A percentile compares a stretch with the other conserved stretches of the same genome.
These are phyloP conservation scores for Clavelina lepadiformis DNA, from an alignment of 23 tunicate species.

Conservation along the genomic window DNA sequence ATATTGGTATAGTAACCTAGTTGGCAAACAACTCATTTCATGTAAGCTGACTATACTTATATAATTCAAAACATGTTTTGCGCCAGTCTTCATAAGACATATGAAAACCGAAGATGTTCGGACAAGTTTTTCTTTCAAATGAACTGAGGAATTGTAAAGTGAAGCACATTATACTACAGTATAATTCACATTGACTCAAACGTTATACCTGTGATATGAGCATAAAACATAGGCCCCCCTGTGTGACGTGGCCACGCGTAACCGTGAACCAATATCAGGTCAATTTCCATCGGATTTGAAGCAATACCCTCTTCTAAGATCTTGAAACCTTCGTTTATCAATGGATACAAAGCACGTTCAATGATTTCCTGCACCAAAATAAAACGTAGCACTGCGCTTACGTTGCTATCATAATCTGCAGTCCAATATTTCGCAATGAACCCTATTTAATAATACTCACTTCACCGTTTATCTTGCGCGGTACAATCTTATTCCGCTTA, in stretches of 20 bases:
- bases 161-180: too few species aligned
- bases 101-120: too few species aligned
- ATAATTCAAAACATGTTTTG: too few species aligned
- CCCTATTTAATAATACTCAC: slow-evolving; percentile 8
- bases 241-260: slow-evolving; percentile 71
- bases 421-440: not conserved
- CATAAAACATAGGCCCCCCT: slow-evolving; percentile 88
- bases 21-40: too few species aligned
- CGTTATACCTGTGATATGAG: slow-evolving; percentile 48
- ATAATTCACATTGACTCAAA: too few species aligned
- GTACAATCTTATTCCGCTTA: slow-evolving; percentile 3
- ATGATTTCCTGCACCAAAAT: slow-evolving; percentile 39
- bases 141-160: too few species aligned
- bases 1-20: too few species aligned
- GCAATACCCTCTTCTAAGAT: slow-evolving; percentile 78
- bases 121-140: too few species aligned
- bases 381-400: not conserved
- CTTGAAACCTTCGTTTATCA: slow-evolving; percentile 69
- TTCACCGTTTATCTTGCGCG: slow-evolving; percentile 17
- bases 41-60: too few species aligned
- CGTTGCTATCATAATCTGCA: not conserved
- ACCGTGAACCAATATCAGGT: slow-evolving; percentile 58
- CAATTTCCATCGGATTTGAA: slow-evolving; percentile 44
- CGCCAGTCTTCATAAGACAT: too few species aligned
- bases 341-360: slow-evolving; percentile 51